phyloP scores from a whole-genome alignment of 2,888 invertebrate species.

The Dichetophora obliterata region DNA sequence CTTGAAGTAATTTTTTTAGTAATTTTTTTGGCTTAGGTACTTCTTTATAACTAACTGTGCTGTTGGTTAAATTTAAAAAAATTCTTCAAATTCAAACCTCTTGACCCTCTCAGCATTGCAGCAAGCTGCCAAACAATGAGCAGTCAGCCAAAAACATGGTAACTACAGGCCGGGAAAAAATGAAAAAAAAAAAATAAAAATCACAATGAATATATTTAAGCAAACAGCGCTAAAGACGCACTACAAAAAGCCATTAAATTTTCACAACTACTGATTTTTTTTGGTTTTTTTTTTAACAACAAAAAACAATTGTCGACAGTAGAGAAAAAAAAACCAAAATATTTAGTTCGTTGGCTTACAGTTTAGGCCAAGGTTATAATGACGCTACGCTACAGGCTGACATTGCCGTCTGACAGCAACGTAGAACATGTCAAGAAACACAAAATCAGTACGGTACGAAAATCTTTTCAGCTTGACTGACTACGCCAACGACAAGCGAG shows the following conservation, averaged over 20 bases:
- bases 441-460: no score
- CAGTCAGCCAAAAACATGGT: neutral
- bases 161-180: neutral
- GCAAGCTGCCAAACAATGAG: no score
- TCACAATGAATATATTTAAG: neutral
- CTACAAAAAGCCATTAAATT: neutral
- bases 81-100: no score
- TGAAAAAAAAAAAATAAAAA: no score
- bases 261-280: neutral
- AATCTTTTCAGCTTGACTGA: no score
- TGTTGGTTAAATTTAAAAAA: no score
- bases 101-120: no score
- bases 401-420: conserved; percentile 18
- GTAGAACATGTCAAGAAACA: conserved; percentile 50
- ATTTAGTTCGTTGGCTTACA: conserved; percentile 64
- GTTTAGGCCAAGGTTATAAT: conserved; percentile 65
- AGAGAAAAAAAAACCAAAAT: conserved; percentile 51
- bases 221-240: neutral
- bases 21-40: no score
- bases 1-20: no score
- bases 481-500: no score
- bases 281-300: neutral
- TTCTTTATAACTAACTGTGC: no score
- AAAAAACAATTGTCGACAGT: no score
- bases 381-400: conserved; percentile 37